Evolutionary conservation across 2,888 invertebrate genomes (phyloP).

Genomic region (Phymatocera aterrima): DNA sequence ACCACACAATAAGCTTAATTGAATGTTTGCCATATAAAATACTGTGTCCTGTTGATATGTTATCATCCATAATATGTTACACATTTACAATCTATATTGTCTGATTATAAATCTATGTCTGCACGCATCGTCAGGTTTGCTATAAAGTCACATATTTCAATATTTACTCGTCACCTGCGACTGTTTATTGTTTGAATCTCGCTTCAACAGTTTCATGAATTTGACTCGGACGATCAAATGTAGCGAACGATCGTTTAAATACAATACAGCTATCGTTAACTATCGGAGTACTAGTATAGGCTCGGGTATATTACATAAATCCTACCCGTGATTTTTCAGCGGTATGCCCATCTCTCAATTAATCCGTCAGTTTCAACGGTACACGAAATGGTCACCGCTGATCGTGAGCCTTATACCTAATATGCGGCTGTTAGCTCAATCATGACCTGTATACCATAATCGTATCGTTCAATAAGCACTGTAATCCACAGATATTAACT

Average conservation of each 20-base stretch:
- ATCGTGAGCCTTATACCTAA: too few species aligned
- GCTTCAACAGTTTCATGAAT: neutral
- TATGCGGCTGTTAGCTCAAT: neutral
- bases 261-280: neutral
- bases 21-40: slow-evolving; percentile 9
- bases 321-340: too few species aligned
- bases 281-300: too few species aligned
- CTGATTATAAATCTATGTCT: slow-evolving; percentile 7
- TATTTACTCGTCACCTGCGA: neutral
- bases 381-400: too few species aligned
- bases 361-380: too few species aligned
- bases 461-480: neutral
- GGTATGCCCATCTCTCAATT: too few species aligned
- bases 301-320: too few species aligned
- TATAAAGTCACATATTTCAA: slow-evolving; percentile 5
- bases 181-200: neutral
- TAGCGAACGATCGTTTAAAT: neutral
- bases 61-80: slow-evolving; percentile 1
- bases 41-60: slow-evolving; percentile 3
- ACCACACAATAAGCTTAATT: slow-evolving; percentile 16
- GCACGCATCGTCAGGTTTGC: slow-evolving; percentile 9
- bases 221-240: neutral
- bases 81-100: neutral
- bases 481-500: neutral
- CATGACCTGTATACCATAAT: neutral